These are phyloP conservation scores for Boloria selene DNA, from an alignment of 2,888 invertebrate genomes.

Conservation along the genomic window DNA sequence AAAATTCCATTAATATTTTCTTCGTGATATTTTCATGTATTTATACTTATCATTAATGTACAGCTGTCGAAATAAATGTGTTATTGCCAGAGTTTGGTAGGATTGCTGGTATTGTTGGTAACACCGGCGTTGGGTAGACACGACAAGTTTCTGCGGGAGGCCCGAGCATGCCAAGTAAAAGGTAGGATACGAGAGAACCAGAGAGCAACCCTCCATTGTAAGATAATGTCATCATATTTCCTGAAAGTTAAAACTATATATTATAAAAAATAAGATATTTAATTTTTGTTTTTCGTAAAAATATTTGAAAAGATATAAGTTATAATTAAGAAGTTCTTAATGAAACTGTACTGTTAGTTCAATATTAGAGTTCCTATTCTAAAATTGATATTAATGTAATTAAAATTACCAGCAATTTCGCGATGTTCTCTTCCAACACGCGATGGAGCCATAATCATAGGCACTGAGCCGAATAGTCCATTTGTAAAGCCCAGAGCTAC, in stretches of 20 bases:
- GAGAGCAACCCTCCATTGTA: conserved; percentile 93
- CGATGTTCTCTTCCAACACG: conserved; percentile 92
- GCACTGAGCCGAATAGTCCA: conserved; percentile 94
- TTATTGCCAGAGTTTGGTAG: conserved; percentile 49
- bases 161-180: conserved; percentile 86
- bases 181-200: conserved; percentile 92
- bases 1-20: not conserved
- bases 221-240: conserved; percentile 96
- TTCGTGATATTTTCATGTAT: not conserved
- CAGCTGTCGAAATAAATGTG: conserved; percentile 41
- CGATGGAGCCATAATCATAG: conserved; percentile 95
- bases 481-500: conserved; percentile 91
- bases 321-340: too few relatives aligned
- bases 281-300: too few relatives aligned
- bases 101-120: conserved; percentile 59
- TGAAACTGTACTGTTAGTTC: too few relatives aligned
- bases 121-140: conserved; percentile 68
- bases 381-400: conserved; percentile 5
- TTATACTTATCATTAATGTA: conserved; percentile 36
- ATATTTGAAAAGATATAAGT: not conserved
- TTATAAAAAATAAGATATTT: not conserved
- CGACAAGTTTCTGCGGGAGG: conserved; percentile 75
- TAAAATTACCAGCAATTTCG: conserved; percentile 90
- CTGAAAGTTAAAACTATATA: conserved; percentile 67
- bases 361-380: too few relatives aligned